phyloP scores from a whole-genome alignment of 2,888 invertebrate species.

The Oscheius sp. region DNA sequence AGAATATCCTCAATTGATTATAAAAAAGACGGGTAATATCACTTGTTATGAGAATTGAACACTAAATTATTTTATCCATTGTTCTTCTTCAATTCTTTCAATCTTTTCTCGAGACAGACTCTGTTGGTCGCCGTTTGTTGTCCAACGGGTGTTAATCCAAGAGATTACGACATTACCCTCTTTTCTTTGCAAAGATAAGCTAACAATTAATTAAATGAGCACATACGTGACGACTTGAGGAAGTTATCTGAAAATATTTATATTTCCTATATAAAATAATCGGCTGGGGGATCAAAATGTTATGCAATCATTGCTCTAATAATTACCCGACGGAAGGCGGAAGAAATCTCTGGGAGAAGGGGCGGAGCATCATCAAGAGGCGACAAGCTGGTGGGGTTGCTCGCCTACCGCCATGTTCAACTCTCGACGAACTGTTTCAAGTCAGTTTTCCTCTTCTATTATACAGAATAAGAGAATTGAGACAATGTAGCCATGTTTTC shows the following conservation, averaged over 20 bases:
- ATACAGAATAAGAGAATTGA: no score
- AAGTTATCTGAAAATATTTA: neutral
- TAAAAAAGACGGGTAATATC: no score
- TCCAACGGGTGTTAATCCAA: slow-evolving; percentile 29
- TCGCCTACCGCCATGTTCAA: slow-evolving; percentile 19
- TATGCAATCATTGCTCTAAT: neutral
- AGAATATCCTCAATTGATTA: no score
- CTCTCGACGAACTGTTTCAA: slow-evolving; percentile 24
- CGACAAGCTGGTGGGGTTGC: slow-evolving; percentile 21
- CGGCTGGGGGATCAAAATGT: neutral
- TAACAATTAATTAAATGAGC: neutral
- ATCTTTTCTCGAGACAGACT: no score
- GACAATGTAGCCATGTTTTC: neutral
- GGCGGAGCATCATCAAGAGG: slow-evolving; percentile 11
- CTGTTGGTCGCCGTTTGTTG: slow-evolving; percentile 15
- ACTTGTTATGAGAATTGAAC: no score
- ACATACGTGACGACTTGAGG: neutral
- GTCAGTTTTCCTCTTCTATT: slow-evolving; percentile 11
- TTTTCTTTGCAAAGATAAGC: neutral
- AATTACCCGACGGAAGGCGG: neutral
- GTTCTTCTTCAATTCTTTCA: no score
- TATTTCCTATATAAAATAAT: neutral
- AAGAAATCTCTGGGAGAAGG: neutral
- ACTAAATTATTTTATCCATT: no score
- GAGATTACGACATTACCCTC: slow-evolving; percentile 23